phyloP scores from a whole-genome alignment of 2,113 vertebrate species.

The Forbesichthys papilliferus region DNA sequence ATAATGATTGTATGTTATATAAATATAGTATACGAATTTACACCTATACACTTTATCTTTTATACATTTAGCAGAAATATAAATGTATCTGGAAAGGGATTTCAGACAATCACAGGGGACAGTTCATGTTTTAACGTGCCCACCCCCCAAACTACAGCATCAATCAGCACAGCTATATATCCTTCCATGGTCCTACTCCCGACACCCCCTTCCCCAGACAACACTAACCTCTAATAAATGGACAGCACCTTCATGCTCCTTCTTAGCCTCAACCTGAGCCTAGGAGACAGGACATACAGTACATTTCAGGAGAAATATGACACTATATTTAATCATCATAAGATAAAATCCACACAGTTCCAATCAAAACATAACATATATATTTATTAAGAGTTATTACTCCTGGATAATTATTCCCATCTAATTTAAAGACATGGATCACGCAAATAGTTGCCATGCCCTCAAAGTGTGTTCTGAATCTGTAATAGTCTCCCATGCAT shows the following conservation, averaged over 20 bases:
- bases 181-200: conserved; percentile 2
- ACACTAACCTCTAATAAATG: conserved; percentile 96
- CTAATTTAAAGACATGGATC: neutral
- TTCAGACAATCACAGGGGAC: conserved; percentile 23
- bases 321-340: neutral
- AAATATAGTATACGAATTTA: neutral
- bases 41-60: neutral
- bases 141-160: conserved; percentile 15
- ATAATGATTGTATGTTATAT: conserved; percentile 6
- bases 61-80: too few species aligned
- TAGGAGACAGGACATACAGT: conserved; percentile 64
- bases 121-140: conserved; percentile 12
- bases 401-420: neutral
- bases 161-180: conserved; percentile 24
- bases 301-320: conserved; percentile 31
- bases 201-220: conserved; percentile 31
- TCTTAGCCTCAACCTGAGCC: conserved; percentile 99
- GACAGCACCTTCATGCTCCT: conserved; percentile 96
- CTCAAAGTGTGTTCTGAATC: neutral
- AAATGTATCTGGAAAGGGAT: neutral
- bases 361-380: neutral
- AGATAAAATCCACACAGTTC: neutral
- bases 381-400: too few species aligned
- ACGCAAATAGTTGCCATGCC: neutral
- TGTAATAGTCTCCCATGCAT: conserved; percentile 9